These are phyloP conservation scores for Pachliopta kotzebuea DNA, from an alignment of 2,888 invertebrate genomes.

Conservation along the genomic window DNA sequence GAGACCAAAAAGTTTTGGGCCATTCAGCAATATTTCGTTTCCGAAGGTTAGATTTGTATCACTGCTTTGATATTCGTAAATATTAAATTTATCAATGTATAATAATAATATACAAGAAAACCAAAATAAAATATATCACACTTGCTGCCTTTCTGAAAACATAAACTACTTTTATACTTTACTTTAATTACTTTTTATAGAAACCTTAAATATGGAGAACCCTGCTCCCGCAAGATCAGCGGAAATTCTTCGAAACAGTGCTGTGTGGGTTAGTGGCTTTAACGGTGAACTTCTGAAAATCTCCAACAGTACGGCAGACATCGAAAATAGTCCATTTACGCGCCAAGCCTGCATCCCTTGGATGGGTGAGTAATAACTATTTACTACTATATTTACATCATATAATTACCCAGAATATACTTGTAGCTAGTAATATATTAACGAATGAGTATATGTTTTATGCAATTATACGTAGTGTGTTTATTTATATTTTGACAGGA, in stretches of 20 bases:
- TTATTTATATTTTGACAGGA: conserved; percentile 37
- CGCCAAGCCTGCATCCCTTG: conserved; percentile 56
- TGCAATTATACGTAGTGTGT: background rate
- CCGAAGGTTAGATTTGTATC: conserved; percentile 32
- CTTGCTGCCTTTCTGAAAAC: too few species aligned
- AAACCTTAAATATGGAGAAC: conserved; percentile 12
- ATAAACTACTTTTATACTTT: background rate
- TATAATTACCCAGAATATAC: background rate
- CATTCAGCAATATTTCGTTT: conserved; percentile 38
- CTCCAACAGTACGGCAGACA: conserved; percentile 33
- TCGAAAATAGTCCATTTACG: conserved; percentile 43
- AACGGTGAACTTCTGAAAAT: conserved; percentile 39
- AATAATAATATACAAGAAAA: too few species aligned
- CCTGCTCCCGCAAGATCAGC: conserved; percentile 1
- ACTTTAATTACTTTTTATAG: background rate
- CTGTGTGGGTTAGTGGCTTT: conserved; percentile 45
- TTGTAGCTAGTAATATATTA: too few species aligned
- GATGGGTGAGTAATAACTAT: conserved; percentile 54
- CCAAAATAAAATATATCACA: too few species aligned
- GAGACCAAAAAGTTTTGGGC: conserved; percentile 39
- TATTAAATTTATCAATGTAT: too few species aligned
- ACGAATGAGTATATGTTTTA: too few species aligned
- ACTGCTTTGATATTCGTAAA: too few species aligned
- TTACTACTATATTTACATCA: background rate
- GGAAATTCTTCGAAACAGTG: conserved; percentile 35